phyloP scores from a whole-genome alignment of 92 coral and sea anemone species.

The Actinostola sp. region DNA sequence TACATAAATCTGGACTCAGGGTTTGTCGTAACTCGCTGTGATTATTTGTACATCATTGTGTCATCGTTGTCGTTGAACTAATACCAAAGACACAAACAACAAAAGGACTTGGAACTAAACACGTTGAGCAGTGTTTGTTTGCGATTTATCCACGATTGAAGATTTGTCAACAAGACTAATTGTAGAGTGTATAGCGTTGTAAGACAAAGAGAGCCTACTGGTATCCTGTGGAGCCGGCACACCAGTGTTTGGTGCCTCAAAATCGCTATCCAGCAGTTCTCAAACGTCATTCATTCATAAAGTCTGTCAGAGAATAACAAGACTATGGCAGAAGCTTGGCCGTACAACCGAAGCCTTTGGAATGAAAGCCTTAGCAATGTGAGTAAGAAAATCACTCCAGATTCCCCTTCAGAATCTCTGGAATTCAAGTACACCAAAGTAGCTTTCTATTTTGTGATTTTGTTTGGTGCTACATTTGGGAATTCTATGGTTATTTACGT shows the following conservation, averaged over 20 bases:
- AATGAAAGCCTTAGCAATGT: not conserved
- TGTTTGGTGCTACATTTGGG: conserved; percentile 80
- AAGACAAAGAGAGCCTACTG: not conserved
- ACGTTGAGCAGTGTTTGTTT: not conserved
- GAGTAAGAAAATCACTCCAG: not conserved
- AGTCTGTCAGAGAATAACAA: not conserved
- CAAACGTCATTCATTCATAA: not conserved
- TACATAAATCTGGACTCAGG: too few species aligned
- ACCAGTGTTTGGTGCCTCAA: too few species aligned
- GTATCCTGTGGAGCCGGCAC: too few species aligned
- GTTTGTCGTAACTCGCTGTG: not conserved
- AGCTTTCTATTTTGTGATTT: conserved; percentile 72
- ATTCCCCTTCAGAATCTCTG: conserved; percentile 19
- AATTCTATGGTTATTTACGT: conserved; percentile 81
- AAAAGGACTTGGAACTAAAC: too few species aligned
- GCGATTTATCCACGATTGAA: not conserved
- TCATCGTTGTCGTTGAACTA: not conserved
- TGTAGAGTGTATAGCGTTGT: too few species aligned
- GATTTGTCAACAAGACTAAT: not conserved
- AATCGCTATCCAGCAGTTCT: too few species aligned
- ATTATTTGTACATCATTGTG: conserved; percentile 1
- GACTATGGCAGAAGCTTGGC: conserved; percentile 10
- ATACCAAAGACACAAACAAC: not conserved
- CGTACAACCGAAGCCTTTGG: not conserved
- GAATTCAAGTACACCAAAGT: conserved; percentile 70